Percentiles rank a stretch among this genome's conserved stretches.
phyloP scores from a whole-genome alignment of 1,140 invertebrate species.

The Solenopsis invicta region DNA sequence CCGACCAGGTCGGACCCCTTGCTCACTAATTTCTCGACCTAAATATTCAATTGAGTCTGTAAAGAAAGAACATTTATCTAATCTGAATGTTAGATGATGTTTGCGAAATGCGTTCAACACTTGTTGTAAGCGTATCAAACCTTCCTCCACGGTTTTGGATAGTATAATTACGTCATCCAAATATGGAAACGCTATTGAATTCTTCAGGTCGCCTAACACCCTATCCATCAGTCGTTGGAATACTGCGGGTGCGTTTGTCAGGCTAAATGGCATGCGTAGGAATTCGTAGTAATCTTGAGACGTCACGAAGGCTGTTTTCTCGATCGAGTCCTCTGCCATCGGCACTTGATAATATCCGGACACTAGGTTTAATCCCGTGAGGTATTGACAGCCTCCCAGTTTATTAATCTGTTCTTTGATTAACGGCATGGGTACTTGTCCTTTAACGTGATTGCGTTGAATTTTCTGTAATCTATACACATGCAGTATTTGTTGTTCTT shows the following conservation, averaged over 20 bases:
- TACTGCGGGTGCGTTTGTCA: not conserved
- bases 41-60: not conserved
- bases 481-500: not conserved
- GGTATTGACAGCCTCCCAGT: not conserved
- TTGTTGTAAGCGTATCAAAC: not conserved
- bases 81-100: not conserved
- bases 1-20: not conserved
- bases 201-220: not conserved
- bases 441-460: not conserved
- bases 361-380: slow-evolving; percentile 6
- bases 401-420: slow-evolving; percentile 26
- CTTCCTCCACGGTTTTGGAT: not conserved
- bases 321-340: not conserved
- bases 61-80: slow-evolving; percentile 10
- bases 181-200: not conserved
- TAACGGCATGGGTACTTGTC: slow-evolving; percentile 1
- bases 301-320: slow-evolving; percentile 7
- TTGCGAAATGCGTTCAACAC: not conserved
- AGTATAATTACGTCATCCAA: slow-evolving; percentile 26
- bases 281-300: slow-evolving; percentile 30
- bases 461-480: not conserved
- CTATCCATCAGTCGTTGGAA: slow-evolving; percentile 20
- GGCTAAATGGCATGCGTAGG: not conserved
- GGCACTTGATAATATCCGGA: slow-evolving; percentile 35
- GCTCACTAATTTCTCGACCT: not conserved